Conservation (phyloP, 2,113 vertebrate genomes). For the Sardina pilchardus region DNA sequence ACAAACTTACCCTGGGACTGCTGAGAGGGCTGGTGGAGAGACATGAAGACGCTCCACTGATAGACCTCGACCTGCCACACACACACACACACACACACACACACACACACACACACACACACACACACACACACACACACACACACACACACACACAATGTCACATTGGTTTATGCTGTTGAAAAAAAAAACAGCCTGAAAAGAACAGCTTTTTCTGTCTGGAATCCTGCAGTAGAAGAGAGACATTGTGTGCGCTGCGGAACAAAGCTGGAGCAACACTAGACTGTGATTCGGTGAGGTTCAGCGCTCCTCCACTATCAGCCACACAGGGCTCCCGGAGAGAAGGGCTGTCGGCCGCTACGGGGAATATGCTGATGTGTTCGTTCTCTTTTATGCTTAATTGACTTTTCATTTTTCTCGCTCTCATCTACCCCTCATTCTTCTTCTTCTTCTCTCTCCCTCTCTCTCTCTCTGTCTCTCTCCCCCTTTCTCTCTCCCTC, state of each 20-base stretch:
- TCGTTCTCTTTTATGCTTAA: slow-evolving; percentile 63
- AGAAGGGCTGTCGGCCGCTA: neutral
- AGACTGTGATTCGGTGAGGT: neutral
- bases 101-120: slow-evolving; percentile 22
- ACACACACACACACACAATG: neutral
- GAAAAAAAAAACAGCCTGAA: neutral
- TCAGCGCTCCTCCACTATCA: neutral
- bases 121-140: slow-evolving; percentile 1
- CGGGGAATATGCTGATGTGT: slow-evolving; percentile 6
- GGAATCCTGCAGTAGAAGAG: neutral
- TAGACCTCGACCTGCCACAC: slow-evolving; percentile 87
- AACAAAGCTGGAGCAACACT: neutral
- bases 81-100: slow-evolving; percentile 56
- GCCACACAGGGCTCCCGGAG: neutral
- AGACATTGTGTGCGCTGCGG: neutral
- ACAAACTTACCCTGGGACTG: slow-evolving; percentile 93
- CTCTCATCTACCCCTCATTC: neutral
- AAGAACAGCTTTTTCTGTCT: slow-evolving; percentile 10
- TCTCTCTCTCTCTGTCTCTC: neutral
- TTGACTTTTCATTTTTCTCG: slow-evolving; percentile 57
- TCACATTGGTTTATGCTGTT: no score
- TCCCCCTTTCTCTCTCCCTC: neutral
- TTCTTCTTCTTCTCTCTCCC: neutral
- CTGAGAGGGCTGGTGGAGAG: slow-evolving; percentile 97
- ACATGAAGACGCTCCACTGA: slow-evolving; percentile 95